phyloP scores from a whole-genome alignment of 1,140 invertebrate species.

The Drepana arcuata region DNA sequence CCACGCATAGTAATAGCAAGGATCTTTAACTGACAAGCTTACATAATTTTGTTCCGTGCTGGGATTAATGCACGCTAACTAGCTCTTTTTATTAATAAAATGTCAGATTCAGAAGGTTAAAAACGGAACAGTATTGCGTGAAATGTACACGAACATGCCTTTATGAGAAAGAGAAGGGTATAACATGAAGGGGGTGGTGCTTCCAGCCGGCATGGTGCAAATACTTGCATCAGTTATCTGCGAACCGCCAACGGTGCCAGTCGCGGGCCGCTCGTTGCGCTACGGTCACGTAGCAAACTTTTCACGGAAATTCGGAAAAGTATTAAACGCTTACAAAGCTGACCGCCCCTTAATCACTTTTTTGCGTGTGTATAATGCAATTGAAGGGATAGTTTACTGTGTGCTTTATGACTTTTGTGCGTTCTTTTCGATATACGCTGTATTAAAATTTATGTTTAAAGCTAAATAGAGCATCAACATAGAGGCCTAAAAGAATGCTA shows the following conservation, averaged over 20 bases:
- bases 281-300: conserved; percentile 38
- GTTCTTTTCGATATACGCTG: no score
- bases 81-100: no score
- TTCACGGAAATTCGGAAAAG: conserved; percentile 52
- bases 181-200: conserved; percentile 43
- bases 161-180: conserved; percentile 37
- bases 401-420: conserved; percentile 40
- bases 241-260: conserved; percentile 20
- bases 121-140: conserved; percentile 28
- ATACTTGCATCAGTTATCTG: conserved; percentile 51
- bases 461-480: no score
- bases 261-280: conserved; percentile 15
- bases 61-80: no score
- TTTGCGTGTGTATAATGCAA: conserved; percentile 57
- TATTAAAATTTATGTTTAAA: no score
- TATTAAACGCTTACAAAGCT: conserved; percentile 31
- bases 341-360: conserved; percentile 49
- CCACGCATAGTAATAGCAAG: no score
- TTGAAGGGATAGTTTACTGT: conserved; percentile 41
- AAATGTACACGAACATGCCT: conserved; percentile 21
- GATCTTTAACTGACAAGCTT: no score
- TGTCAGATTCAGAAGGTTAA: conserved; percentile 33
- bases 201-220: conserved; percentile 14
- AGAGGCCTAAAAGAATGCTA: no score
- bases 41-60: no score